phyloP scores from a whole-genome alignment of 2,888 invertebrate species.

The Microctonus aethiopoides region DNA sequence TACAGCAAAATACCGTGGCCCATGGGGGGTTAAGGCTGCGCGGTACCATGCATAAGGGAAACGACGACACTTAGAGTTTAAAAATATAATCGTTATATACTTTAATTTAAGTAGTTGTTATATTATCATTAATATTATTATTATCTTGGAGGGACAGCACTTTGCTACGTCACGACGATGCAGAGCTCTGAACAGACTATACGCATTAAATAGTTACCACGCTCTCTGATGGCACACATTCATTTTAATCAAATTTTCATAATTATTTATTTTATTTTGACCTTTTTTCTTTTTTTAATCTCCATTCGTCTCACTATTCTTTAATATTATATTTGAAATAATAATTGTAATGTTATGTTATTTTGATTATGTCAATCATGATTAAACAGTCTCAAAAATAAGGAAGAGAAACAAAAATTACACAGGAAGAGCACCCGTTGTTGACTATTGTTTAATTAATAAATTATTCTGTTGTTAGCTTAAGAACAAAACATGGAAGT shows the following conservation, averaged over 20 bases:
- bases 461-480: neutral
- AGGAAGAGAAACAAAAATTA: neutral
- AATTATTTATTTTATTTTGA: slow-evolving; percentile 19
- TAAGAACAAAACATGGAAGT: neutral
- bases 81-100: slow-evolving; percentile 67
- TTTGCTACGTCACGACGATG: slow-evolving; percentile 65
- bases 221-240: slow-evolving; percentile 66
- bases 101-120: slow-evolving; percentile 57
- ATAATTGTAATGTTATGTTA: neutral
- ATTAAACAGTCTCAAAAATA: neutral
- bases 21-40: slow-evolving; percentile 43
- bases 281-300: slow-evolving; percentile 9
- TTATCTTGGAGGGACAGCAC: slow-evolving; percentile 67
- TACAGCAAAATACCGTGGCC: slow-evolving; percentile 60
- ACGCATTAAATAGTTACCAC: slow-evolving; percentile 61
- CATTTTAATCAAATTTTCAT: slow-evolving; percentile 33
- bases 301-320: neutral
- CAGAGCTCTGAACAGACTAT: slow-evolving; percentile 62
- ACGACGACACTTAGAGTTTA: slow-evolving; percentile 67
- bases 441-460: neutral
- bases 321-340: too few relatives aligned
- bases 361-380: neutral
- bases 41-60: slow-evolving; percentile 57
- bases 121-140: slow-evolving; percentile 56
- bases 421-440: neutral